phyloP scores from a whole-genome alignment of 2,888 invertebrate genomes.

The Tachina lurida region DNA sequence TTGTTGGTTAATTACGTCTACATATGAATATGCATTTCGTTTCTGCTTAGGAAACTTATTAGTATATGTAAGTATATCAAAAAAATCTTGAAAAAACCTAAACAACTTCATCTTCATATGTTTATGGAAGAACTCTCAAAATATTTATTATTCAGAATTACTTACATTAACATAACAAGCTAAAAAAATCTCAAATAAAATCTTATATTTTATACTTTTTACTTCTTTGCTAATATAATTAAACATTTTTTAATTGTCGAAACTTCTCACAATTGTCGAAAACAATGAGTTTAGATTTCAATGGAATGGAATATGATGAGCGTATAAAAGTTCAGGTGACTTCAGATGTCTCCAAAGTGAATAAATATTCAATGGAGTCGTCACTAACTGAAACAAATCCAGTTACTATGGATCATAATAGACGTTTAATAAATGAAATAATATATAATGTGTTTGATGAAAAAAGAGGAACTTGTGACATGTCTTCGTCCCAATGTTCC shows the following conservation, averaged over 20 bases:
- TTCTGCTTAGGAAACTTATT: too few species aligned
- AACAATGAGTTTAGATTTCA: constrained; percentile 8
- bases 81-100: too few species aligned
- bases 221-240: background rate
- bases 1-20: too few species aligned
- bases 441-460: constrained; percentile 75
- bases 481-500: constrained; percentile 74
- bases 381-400: constrained; percentile 17
- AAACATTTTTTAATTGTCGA: background rate
- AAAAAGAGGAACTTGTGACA: constrained; percentile 73
- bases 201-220: too few species aligned
- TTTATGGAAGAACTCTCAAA: too few species aligned
- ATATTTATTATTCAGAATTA: too few species aligned
- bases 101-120: too few species aligned
- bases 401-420: constrained; percentile 58
- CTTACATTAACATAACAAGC: too few species aligned
- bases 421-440: constrained; percentile 73
- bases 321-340: background rate
- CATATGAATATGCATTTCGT: too few species aligned
- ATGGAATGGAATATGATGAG: background rate
- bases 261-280: background rate
- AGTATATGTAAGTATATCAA: too few species aligned
- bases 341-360: constrained; percentile 51
- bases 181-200: too few species aligned
- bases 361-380: constrained; percentile 60